Evolutionary conservation across 2,113 vertebrate species (phyloP).

Genomic region (Sigmodon hispidus): DNA sequence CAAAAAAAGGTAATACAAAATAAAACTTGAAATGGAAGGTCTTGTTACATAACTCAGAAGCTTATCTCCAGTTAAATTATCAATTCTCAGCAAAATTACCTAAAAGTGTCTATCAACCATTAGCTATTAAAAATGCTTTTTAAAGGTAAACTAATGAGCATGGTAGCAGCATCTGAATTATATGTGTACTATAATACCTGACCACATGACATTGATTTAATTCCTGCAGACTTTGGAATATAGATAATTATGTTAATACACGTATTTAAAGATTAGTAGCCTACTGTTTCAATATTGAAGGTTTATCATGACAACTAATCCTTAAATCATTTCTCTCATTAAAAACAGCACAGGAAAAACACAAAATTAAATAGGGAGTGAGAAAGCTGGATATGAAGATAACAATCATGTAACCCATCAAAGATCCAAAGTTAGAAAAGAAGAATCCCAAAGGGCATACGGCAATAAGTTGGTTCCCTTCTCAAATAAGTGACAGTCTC

Average conservation of each 20-base stretch:
- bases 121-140: slow-evolving; percentile 7
- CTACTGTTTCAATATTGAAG: background rate
- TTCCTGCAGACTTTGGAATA: slow-evolving; percentile 9
- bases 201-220: background rate
- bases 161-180: background rate
- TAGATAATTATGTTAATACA: background rate
- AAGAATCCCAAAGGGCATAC: background rate
- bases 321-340: background rate
- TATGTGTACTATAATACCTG: background rate
- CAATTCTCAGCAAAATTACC: slow-evolving; percentile 19
- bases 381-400: background rate
- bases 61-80: background rate
- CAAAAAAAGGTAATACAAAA: background rate
- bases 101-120: slow-evolving; percentile 36
- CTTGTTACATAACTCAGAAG: slow-evolving; percentile 32
- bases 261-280: background rate
- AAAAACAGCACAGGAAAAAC: slow-evolving; percentile 39
- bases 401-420: background rate
- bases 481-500: background rate
- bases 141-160: background rate
- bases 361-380: background rate
- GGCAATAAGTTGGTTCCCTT: background rate
- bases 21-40: background rate
- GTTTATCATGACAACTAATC: background rate
- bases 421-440: background rate